Evolutionary conservation across 2,797 vertebrate genomes (phyloP).

Genomic region (Sternotherus odoratus): DNA sequence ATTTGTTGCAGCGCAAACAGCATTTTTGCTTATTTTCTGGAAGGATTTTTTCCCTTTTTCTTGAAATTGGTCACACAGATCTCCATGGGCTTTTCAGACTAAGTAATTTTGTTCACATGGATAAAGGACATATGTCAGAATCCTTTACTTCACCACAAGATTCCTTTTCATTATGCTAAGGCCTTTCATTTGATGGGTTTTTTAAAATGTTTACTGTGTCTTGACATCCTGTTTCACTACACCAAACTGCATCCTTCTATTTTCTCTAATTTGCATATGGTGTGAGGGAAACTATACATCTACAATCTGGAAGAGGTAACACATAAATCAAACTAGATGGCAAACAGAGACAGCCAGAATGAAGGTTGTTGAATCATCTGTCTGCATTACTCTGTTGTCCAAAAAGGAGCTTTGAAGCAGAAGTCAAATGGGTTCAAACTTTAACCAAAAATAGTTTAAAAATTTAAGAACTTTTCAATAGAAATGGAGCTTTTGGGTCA

Average conservation of each 20-base stretch:
- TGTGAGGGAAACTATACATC: constrained; percentile 18
- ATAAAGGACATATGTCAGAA: constrained; percentile 54
- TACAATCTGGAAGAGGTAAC: constrained; percentile 30
- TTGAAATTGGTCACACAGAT: constrained; percentile 47
- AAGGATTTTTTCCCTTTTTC: neutral
- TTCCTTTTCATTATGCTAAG: constrained; percentile 19
- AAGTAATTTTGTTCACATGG: constrained; percentile 62
- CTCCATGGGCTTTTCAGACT: constrained; percentile 38
- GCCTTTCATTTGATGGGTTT: neutral
- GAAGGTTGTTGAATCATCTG: neutral
- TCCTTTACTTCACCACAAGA: constrained; percentile 36
- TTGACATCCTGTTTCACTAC: constrained; percentile 50
- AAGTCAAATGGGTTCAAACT: neutral
- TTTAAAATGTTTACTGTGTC: neutral
- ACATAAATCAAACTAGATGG: constrained; percentile 39
- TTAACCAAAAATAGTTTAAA: neutral
- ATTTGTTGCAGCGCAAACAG: constrained; percentile 54
- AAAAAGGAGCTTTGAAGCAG: neutral
- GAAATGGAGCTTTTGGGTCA: neutral
- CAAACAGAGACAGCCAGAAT: constrained; percentile 9
- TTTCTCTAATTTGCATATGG: constrained; percentile 4
- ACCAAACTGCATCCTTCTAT: neutral
- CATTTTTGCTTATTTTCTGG: constrained; percentile 62
- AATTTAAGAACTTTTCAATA: neutral
- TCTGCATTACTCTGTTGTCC: neutral